phyloP scores from a whole-genome alignment of 2,113 vertebrate species.

The Polyodon spathula region DNA sequence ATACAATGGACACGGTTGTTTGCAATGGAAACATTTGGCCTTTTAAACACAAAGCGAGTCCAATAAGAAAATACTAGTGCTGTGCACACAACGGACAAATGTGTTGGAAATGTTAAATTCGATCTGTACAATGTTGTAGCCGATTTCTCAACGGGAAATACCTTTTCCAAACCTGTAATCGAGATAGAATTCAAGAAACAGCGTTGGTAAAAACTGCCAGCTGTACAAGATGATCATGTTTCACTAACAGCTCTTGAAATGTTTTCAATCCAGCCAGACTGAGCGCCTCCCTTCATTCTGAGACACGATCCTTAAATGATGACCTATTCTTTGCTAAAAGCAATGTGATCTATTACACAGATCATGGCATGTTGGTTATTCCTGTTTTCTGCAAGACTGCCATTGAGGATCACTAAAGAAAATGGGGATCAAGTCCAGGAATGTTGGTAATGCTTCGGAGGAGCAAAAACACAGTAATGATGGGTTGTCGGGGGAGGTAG shows the following conservation, averaged over 20 bases:
- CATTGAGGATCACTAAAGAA: constrained; percentile 50
- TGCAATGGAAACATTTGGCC: background rate
- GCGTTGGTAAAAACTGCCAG: background rate
- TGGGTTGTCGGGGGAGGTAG: constrained; percentile 46
- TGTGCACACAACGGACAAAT: too few relatives aligned
- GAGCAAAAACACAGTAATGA: constrained; percentile 53
- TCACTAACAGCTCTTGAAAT: constrained; percentile 10
- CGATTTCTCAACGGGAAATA: too few relatives aligned
- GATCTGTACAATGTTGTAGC: background rate
- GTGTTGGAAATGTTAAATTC: background rate
- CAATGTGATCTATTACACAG: constrained; percentile 52
- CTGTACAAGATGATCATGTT: constrained; percentile 8
- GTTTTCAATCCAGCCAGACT: constrained; percentile 23
- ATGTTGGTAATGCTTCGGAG: constrained; percentile 56
- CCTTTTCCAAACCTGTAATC: background rate
- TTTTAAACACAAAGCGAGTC: too few relatives aligned
- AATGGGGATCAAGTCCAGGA: constrained; percentile 83
- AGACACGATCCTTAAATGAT: constrained; percentile 45
- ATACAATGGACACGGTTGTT: background rate
- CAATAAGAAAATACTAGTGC: too few relatives aligned
- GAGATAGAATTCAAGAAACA: background rate
- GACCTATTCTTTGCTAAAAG: constrained; percentile 36
- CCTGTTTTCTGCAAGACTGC: constrained; percentile 51
- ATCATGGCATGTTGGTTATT: constrained; percentile 74
- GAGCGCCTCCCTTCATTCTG: constrained; percentile 32